These are phyloP conservation scores for Leptura quadrifasciata DNA, from an alignment of 2,888 invertebrate species.

Conservation along the genomic window DNA sequence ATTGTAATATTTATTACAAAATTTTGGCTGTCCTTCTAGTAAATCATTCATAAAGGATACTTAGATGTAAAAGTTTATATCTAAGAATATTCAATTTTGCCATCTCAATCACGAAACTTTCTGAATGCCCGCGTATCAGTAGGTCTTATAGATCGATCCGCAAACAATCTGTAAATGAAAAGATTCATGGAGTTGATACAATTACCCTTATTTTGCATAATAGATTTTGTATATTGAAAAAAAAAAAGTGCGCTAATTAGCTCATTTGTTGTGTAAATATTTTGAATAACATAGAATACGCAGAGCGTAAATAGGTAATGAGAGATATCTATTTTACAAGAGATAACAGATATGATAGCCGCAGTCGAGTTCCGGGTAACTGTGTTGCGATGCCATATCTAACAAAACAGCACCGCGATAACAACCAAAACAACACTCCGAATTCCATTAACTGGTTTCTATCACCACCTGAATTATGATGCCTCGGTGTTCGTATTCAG, in stretches of 20 bases:
- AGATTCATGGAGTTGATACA: not conserved
- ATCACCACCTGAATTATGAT: conserved; percentile 56
- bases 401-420: conserved; percentile 54
- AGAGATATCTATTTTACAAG: conserved; percentile 46
- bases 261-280: conserved; percentile 38
- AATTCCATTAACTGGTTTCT: conserved; percentile 57
- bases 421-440: conserved; percentile 56
- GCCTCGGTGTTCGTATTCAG: conserved; percentile 32
- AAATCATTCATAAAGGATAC: too few relatives aligned
- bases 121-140: too few relatives aligned
- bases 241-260: conserved; percentile 28
- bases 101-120: too few relatives aligned
- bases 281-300: conserved; percentile 43
- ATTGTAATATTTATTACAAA: too few relatives aligned
- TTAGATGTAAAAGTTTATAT: too few relatives aligned
- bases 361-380: conserved; percentile 41
- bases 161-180: not conserved
- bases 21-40: too few relatives aligned
- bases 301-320: conserved; percentile 44
- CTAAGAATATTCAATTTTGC: too few relatives aligned
- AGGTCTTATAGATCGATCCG: not conserved
- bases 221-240: not conserved
- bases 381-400: conserved; percentile 40
- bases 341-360: conserved; percentile 49
- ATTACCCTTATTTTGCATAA: not conserved